Conservation (phyloP, 2,113 vertebrate species). For the Acanthochromis polyacanthus region DNA sequence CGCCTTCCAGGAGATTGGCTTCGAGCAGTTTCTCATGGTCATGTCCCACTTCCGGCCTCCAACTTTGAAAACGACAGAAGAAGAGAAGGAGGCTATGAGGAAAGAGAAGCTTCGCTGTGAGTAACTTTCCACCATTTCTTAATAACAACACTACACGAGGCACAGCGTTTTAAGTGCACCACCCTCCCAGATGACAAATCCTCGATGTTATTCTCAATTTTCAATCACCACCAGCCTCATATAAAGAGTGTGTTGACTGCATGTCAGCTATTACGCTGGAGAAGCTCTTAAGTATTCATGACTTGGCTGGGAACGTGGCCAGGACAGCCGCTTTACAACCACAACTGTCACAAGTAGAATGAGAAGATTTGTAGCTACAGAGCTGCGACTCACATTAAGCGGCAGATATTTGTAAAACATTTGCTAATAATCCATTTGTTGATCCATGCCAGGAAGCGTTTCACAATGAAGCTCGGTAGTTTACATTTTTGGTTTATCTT, state of each 20-base stretch:
- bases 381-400: not conserved
- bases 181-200: too few species aligned
- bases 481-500: not conserved
- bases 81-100: constrained; percentile 85
- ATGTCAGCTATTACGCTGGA: not conserved
- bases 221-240: not conserved
- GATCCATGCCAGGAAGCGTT: not conserved
- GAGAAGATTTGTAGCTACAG: not conserved
- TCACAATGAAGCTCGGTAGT: not conserved
- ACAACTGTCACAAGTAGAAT: not conserved
- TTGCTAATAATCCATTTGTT: not conserved
- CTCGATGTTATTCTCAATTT: not conserved
- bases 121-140: constrained; percentile 29
- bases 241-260: not conserved
- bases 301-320: not conserved
- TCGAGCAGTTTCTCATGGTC: constrained; percentile 94
- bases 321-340: not conserved
- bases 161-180: too few species aligned
- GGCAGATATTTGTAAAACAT: not conserved
- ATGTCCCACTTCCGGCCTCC: constrained; percentile 95
- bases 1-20: constrained; percentile 87
- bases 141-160: not conserved
- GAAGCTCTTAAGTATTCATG: not conserved
- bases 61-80: constrained; percentile 82
- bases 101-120: constrained; percentile 93